These are phyloP conservation scores for Caenorhabditis sp. DNA, from an alignment of 2,888 invertebrate genomes.

Conservation along the genomic window DNA sequence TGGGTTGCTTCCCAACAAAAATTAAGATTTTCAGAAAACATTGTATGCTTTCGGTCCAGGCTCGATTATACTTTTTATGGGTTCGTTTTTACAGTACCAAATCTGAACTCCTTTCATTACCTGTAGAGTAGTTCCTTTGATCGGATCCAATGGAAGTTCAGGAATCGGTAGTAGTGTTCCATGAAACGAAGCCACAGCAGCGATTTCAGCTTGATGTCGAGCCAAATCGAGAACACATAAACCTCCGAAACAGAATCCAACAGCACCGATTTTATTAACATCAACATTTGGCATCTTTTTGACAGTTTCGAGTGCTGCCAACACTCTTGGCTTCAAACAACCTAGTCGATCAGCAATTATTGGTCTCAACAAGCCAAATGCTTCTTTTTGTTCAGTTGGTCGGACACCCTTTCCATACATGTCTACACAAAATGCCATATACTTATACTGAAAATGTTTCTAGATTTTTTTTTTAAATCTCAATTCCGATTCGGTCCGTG, in stretches of 20 bases:
- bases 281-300: constrained; percentile 43
- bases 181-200: constrained; percentile 63
- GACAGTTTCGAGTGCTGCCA: constrained; percentile 47
- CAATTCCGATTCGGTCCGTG: too few relatives aligned
- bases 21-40: too few relatives aligned
- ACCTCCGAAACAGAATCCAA: constrained; percentile 68
- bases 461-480: background rate
- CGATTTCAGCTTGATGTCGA: constrained; percentile 43
- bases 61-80: too few relatives aligned
- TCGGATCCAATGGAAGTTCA: constrained; percentile 34
- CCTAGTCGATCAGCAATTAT: constrained; percentile 44
- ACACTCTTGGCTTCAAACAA: constrained; percentile 50
- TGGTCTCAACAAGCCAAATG: constrained; percentile 50
- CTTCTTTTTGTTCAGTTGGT: constrained; percentile 47
- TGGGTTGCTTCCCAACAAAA: too few relatives aligned
- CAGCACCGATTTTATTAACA: constrained; percentile 45
- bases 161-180: constrained; percentile 58
- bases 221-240: constrained; percentile 61
- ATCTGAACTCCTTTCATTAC: constrained; percentile 13
- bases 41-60: too few relatives aligned
- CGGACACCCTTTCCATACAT: constrained; percentile 44
- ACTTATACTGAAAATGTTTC: background rate
- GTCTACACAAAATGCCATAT: constrained; percentile 1
- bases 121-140: constrained; percentile 39
- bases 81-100: background rate